These are phyloP conservation scores for Perccottus glenii DNA, from an alignment of 2,113 vertebrate genomes.

Conservation along the genomic window DNA sequence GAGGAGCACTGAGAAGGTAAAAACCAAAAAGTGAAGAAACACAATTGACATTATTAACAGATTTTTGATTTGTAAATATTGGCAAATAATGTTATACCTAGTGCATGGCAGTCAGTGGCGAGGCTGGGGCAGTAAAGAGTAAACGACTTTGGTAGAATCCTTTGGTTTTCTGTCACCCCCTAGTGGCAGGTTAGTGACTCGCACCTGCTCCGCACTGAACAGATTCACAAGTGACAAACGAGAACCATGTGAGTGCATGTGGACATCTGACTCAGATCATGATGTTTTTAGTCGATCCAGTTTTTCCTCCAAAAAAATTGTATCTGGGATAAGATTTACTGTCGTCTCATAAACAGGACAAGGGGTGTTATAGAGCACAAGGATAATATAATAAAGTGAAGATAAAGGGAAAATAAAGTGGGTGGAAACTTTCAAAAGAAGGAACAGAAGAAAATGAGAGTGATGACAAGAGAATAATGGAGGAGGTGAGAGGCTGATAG, in stretches of 20 bases:
- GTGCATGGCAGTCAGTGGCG: conserved; percentile 23
- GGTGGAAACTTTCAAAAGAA: conserved; percentile 1
- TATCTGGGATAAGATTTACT: conserved; percentile 35
- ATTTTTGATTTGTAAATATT: no score
- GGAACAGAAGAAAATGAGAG: not conserved
- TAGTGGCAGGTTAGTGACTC: conserved; percentile 68
- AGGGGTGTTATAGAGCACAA: conserved; percentile 20
- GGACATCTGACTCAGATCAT: conserved; percentile 37
- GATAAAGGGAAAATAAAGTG: conserved; percentile 1
- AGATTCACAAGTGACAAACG: conserved; percentile 35
- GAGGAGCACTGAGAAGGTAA: no score
- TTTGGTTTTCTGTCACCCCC: conserved; percentile 63
- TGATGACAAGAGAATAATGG: conserved; percentile 36
- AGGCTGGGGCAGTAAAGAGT: conserved; percentile 56
- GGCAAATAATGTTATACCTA: conserved; percentile 10
- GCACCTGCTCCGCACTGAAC: conserved; percentile 71
- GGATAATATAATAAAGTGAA: not conserved
- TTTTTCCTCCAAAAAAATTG: conserved; percentile 15
- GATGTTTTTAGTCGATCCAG: conserved; percentile 9
- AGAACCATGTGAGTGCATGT: conserved; percentile 24
- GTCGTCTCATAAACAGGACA: conserved; percentile 21
- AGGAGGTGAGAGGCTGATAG: conserved; percentile 4
- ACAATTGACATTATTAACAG: no score
- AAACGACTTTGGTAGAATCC: conserved; percentile 68
- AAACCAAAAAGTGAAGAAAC: no score